Evolutionary conservation across 2,797 vertebrate species (phyloP), one percentile per base, ranked within the genome.

Genomic region (Somateria mollissima): DNA sequence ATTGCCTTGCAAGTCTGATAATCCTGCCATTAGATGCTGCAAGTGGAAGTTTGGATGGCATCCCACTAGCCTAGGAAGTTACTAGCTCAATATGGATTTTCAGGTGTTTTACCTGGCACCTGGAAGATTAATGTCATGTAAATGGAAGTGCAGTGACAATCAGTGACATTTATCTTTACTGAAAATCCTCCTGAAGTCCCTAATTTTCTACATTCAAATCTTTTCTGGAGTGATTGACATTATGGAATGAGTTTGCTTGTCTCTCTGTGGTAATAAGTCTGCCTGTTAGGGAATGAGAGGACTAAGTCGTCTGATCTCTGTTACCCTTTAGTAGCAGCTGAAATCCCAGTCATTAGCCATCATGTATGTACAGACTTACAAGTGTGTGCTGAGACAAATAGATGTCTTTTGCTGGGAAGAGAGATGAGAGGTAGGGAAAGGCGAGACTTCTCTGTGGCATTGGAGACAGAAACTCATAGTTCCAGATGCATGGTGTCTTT

Each of bases 1-100:
- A 91, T 73, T 90, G 69, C 62, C 81, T 91, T 85, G 64, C 45
- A 92, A n/a, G 64, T 93, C 91, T 97, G 61, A 69, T 94, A 90
- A 87, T 90, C 43, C 60, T 95, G 41, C 71, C 60, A 80, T 94
- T 90, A 96, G 64, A 91, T 57, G 32, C 71, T 90, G 69, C 90
- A 89, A 90, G 79, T 58, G 36, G 76, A 81, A 66, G 72, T 51
- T 85, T 95, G 87, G 75, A 83, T 95, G 74, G 79, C 47, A 74
- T 70, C 81, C 87, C 77, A 49, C 61, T 84, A 83, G 71, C 62
- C 58, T 45, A 86, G 73, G 64, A 67, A 88, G 56, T 82, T 93
- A 36, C 30, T 85, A 58, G 51, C 39, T 90, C 61, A 64, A 2
- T 88, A 58, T 64, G 45, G 56, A 21, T 67, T 92, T 88, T 79